Conservation (phyloP, 2,888 invertebrate species). For the Platycnemis pennipes region DNA sequence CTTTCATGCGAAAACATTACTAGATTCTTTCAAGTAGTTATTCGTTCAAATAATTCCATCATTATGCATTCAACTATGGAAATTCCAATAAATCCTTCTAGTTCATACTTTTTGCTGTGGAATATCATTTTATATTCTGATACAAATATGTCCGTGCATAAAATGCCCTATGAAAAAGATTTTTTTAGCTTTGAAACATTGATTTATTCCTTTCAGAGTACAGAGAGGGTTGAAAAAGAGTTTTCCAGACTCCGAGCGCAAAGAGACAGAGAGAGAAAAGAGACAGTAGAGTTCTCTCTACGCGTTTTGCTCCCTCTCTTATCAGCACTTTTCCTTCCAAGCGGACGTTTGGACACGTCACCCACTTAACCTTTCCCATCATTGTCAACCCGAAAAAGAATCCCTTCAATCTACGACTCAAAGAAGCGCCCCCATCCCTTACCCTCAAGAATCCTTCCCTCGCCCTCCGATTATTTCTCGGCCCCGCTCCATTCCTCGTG, state of each 20-base stretch:
- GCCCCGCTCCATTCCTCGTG: not conserved
- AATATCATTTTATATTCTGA: no score
- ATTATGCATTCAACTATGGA: no score
- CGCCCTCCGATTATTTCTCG: not conserved
- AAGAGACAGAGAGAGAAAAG: not conserved
- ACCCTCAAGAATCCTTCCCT: not conserved
- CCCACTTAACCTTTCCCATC: slow-evolving; percentile 46
- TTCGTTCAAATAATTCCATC: no score
- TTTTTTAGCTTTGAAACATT: not conserved
- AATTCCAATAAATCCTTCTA: no score
- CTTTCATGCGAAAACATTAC: no score
- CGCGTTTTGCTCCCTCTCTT: not conserved
- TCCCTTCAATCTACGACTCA: slow-evolving; percentile 37
- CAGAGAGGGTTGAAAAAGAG: not conserved
- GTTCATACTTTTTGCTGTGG: no score
- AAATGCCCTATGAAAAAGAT: not conserved
- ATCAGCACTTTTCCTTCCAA: slow-evolving; percentile 19
- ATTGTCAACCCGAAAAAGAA: slow-evolving; percentile 34
- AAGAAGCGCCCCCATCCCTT: not conserved
- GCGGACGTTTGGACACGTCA: slow-evolving; percentile 26
- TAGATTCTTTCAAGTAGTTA: no score
- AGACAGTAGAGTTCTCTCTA: not conserved
- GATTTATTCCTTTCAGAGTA: not conserved
- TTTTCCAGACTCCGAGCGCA: not conserved
- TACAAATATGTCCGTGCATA: not conserved